Percentiles rank a stretch among this genome's conserved stretches.
Conservation (phyloP, 2,888 invertebrate species). For the Ectemnius lituratus region DNA sequence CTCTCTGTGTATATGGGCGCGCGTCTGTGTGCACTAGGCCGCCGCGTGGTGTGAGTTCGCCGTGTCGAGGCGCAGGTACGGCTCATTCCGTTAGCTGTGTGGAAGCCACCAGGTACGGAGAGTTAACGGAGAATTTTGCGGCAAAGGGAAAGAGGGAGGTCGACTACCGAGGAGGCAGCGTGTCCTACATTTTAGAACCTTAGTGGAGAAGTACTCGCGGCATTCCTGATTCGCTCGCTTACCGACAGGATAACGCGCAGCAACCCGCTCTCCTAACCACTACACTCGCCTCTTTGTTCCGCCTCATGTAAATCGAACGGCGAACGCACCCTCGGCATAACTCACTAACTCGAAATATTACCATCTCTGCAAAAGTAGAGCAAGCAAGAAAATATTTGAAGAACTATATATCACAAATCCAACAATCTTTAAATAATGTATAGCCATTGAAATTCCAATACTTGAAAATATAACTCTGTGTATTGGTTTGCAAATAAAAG, state of each 20-base stretch:
- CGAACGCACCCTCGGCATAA: no score
- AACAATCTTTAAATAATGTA: no score
- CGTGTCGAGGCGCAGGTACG: conserved; percentile 59
- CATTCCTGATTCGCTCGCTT: conserved; percentile 55
- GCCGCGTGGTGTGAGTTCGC: conserved; percentile 41
- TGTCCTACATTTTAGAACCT: conserved; percentile 75
- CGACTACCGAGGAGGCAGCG: conserved; percentile 56
- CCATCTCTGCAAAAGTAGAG: no score
- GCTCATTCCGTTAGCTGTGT: conserved; percentile 67
- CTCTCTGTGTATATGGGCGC: background rate
- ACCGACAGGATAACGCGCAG: conserved; percentile 30
- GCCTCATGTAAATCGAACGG: no score
- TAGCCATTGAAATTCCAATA: no score
- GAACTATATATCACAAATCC: no score
- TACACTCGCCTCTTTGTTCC: no score
- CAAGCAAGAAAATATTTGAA: no score
- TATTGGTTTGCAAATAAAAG: no score
- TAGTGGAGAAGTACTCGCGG: conserved; percentile 60
- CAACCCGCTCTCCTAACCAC: background rate
- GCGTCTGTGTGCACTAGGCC: conserved; percentile 41
- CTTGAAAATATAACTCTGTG: no score
- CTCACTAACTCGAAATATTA: no score
- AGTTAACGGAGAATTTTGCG: conserved; percentile 71
- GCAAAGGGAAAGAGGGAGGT: conserved; percentile 42
- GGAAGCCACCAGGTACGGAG: conserved; percentile 64